These are phyloP conservation scores for Jordanella pulchra DNA, from an alignment of 2,797 vertebrate species.

Conservation along the genomic window DNA sequence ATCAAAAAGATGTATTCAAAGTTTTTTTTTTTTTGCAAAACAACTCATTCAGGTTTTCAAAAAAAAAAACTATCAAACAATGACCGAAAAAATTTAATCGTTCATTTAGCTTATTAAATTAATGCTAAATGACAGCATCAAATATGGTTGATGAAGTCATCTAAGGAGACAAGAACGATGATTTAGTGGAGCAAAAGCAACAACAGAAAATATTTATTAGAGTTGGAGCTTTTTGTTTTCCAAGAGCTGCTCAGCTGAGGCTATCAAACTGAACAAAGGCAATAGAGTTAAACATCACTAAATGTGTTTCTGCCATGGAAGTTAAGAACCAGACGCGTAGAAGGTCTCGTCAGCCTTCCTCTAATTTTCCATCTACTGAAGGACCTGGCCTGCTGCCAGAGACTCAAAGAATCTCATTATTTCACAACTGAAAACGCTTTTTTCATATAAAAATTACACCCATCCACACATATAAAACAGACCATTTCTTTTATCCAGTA, in stretches of 20 bases:
- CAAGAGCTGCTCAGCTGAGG: constrained; percentile 29
- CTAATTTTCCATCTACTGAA: constrained; percentile 81
- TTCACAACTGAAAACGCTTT: constrained; percentile 54
- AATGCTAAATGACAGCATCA: constrained; percentile 23
- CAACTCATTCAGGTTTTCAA: not conserved
- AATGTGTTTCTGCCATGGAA: constrained; percentile 28
- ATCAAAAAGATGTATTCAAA: not conserved
- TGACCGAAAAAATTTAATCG: not conserved
- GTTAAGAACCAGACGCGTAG: constrained; percentile 62
- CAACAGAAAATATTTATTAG: constrained; percentile 29
- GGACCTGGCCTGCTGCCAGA: constrained; percentile 60
- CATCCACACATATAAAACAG: constrained; percentile 7
- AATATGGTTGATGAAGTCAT: constrained; percentile 26
- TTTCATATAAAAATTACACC: constrained; percentile 19
- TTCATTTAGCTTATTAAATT: constrained; percentile 2
- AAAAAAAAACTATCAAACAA: not conserved
- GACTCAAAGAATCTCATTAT: constrained; percentile 65
- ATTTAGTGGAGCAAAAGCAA: constrained; percentile 34
- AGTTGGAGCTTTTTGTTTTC: constrained; percentile 25
- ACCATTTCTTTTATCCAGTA: constrained; percentile 20
- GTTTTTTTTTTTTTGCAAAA: not conserved
- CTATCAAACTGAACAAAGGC: constrained; percentile 27
- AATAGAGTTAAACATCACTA: constrained; percentile 33
- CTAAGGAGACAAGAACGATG: constrained; percentile 11
- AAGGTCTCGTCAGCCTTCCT: constrained; percentile 55